Percentiles rank a stretch among this genome's conserved stretches.
Conservation (phyloP, 2,797 vertebrate species). For the Miichthys miiuy region DNA sequence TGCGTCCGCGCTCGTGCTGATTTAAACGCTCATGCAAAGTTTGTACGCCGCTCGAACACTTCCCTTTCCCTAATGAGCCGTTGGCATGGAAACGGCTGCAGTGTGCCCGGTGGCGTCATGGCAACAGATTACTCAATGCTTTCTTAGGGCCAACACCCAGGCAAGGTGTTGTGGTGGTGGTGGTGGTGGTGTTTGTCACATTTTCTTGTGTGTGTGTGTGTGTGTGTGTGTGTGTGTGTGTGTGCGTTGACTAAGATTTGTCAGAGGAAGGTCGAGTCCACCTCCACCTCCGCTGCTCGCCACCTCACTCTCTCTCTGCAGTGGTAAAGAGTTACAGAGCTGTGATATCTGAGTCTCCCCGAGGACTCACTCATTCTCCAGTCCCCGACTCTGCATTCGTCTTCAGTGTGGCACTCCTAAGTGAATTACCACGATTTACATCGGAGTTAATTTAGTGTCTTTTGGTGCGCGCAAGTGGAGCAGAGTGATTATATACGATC, state of each 20-base stretch:
- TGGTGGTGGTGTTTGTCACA: conserved; percentile 29
- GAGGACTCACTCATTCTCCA: conserved; percentile 62
- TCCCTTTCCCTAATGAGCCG: conserved; percentile 54
- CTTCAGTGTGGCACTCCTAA: conserved; percentile 41
- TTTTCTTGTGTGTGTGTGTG: conserved; percentile 23
- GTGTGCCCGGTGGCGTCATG: conserved; percentile 56
- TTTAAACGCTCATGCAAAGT: conserved; percentile 45
- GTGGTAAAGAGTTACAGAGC: conserved; percentile 73
- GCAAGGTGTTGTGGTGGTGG: conserved; percentile 56
- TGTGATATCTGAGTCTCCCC: conserved; percentile 69
- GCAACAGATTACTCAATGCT: conserved; percentile 69
- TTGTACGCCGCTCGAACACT: conserved; percentile 44
- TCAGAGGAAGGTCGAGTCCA: conserved; percentile 60
- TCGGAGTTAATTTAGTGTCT: conserved; percentile 51
- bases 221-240: no score
- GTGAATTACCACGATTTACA: conserved; percentile 59
- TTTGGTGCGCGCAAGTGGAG: conserved; percentile 25
- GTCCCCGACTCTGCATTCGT: conserved; percentile 49
- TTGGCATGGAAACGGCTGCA: conserved; percentile 54
- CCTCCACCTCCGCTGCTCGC: conserved; percentile 42
- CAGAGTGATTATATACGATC: conserved; percentile 32
- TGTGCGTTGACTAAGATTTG: conserved; percentile 28
- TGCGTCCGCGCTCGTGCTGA: conserved; percentile 24
- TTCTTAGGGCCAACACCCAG: conserved; percentile 58
- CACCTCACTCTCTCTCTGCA: conserved; percentile 56